These are phyloP conservation scores for Meghimatium bilineatum DNA, from an alignment of 2,888 invertebrate species.

Conservation along the genomic window DNA sequence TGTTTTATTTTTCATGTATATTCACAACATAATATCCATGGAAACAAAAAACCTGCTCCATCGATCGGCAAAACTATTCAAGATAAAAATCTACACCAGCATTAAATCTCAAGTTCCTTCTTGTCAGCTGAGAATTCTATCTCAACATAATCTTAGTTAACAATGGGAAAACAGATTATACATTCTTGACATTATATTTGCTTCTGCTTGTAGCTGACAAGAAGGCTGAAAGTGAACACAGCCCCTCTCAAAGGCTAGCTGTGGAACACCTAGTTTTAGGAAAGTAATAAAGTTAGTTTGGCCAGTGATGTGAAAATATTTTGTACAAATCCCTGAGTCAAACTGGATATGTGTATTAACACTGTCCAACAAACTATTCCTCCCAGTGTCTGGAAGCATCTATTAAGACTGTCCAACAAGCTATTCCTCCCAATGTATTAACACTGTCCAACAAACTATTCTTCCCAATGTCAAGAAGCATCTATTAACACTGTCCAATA, in stretches of 20 bases:
- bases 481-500: not conserved
- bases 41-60: not conserved
- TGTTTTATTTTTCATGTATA: not conserved
- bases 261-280: not conserved
- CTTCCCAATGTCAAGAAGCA: not conserved
- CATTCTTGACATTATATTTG: too few relatives aligned
- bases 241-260: not conserved
- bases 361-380: not conserved
- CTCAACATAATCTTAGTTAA: not conserved
- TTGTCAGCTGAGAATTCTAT: not conserved
- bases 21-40: not conserved
- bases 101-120: too few relatives aligned
- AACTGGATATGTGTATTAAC: constrained; percentile 16
- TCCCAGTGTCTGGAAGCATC: not conserved
- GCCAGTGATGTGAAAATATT: not conserved
- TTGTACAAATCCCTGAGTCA: constrained; percentile 7
- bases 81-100: not conserved
- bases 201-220: too few relatives aligned
- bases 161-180: not conserved
- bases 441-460: not conserved
- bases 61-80: not conserved
- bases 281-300: not conserved
- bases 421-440: not conserved
- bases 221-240: not conserved
- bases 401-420: not conserved